Conservation (phyloP, 2,113 vertebrate genomes). For the Nothoprocta perdicaria region DNA sequence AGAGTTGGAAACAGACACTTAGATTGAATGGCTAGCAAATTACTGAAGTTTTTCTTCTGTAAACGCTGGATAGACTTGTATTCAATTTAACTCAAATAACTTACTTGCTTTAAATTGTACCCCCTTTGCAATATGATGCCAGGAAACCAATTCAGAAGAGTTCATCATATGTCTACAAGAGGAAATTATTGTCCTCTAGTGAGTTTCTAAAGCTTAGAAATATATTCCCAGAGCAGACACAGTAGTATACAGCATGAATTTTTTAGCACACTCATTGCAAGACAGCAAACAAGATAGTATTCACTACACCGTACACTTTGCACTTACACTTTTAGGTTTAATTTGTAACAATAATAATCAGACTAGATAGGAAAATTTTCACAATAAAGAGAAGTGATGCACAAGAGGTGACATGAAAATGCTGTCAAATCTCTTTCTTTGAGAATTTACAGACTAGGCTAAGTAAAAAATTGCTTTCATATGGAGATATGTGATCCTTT, state of each 20-base stretch:
- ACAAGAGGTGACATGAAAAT: background rate
- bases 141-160: background rate
- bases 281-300: background rate
- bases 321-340: background rate
- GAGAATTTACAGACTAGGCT: background rate
- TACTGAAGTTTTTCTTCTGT: background rate
- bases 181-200: background rate
- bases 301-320: background rate
- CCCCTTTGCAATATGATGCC: background rate
- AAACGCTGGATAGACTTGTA: background rate
- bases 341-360: background rate
- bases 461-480: background rate
- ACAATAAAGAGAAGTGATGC: background rate
- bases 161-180: background rate
- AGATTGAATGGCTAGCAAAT: background rate
- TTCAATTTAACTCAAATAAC: background rate
- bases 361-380: background rate
- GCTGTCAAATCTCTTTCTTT: background rate
- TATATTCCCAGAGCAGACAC: background rate
- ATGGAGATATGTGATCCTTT: background rate
- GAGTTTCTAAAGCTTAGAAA: background rate
- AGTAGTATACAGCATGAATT: background rate
- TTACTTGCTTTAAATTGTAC: background rate
- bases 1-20: background rate
- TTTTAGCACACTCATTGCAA: slow-evolving; percentile 1